Evolutionary conservation across 2,888 invertebrate genomes (phyloP).

Genomic region (Biston stratarius): DNA sequence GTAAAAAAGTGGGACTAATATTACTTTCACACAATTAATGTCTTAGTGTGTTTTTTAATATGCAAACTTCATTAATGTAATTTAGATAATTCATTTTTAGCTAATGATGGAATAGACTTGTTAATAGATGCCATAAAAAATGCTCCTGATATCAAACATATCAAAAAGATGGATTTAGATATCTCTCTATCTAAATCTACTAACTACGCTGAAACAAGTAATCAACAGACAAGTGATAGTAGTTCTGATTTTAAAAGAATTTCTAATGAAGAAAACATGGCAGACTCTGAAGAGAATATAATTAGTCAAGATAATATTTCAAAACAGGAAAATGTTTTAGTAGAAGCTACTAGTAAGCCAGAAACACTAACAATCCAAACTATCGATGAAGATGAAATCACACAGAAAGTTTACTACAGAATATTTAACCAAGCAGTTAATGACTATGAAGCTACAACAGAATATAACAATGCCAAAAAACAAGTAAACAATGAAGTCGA

Average conservation of each 20-base stretch:
- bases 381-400: slow-evolving; percentile 15
- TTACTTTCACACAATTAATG: too few relatives aligned
- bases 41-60: too few relatives aligned
- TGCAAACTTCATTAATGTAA: neutral
- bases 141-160: slow-evolving; percentile 70
- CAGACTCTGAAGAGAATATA: neutral
- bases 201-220: neutral
- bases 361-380: neutral
- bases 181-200: neutral
- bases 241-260: slow-evolving; percentile 25
- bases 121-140: slow-evolving; percentile 74
- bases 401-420: slow-evolving; percentile 27
- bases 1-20: too few relatives aligned
- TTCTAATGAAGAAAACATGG: slow-evolving; percentile 28
- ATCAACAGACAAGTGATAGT: slow-evolving; percentile 16
- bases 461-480: slow-evolving; percentile 37
- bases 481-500: slow-evolving; percentile 39
- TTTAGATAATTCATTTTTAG: slow-evolving; percentile 55
- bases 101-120: slow-evolving; percentile 73
- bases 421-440: slow-evolving; percentile 20
- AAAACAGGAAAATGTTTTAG: neutral
- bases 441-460: slow-evolving; percentile 21
- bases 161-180: slow-evolving; percentile 58
- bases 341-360: slow-evolving; percentile 1
- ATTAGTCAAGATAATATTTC: slow-evolving; percentile 1